Percentiles rank a stretch among this genome's conserved stretches.
phyloP scores from a whole-genome alignment of 2,113 vertebrate genomes.

The Ictalurus furcatus region DNA sequence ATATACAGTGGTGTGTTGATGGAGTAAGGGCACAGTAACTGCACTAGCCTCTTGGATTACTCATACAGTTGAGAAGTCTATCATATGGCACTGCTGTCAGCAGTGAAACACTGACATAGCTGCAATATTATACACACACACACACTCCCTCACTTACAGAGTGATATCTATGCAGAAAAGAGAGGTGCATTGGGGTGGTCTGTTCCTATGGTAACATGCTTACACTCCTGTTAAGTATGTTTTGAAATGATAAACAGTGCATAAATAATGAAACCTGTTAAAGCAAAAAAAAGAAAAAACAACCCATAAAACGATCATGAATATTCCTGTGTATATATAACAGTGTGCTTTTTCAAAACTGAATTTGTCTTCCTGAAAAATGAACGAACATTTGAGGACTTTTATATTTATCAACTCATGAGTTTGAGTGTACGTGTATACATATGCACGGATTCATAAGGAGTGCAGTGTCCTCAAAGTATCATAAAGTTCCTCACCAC shows the following conservation, averaged over 20 bases:
- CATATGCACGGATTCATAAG: neutral
- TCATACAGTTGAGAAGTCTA: neutral
- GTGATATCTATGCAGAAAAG: conserved; percentile 1
- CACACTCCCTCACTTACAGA: conserved; percentile 1
- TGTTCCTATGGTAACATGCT: conserved; percentile 41
- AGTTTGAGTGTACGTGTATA: neutral
- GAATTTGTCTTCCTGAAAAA: neutral
- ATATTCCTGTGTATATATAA: neutral
- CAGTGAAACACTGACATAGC: neutral
- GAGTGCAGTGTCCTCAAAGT: neutral
- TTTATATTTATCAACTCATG: neutral
- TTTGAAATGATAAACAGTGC: conserved; percentile 35
- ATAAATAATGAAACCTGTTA: conserved; percentile 25
- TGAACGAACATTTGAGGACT: neutral
- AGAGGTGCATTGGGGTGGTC: neutral
- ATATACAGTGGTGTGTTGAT: neutral
- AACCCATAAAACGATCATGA: neutral
- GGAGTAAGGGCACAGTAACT: neutral
- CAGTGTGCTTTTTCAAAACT: neutral
- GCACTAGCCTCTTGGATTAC: neutral
- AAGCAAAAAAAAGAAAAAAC: neutral
- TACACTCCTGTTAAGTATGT: neutral
- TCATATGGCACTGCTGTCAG: neutral
- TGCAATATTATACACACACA: conserved; percentile 23
- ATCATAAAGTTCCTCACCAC: neutral